Evolutionary conservation across 2,888 invertebrate genomes (phyloP).

Genomic region (Pollenia amentaria): DNA sequence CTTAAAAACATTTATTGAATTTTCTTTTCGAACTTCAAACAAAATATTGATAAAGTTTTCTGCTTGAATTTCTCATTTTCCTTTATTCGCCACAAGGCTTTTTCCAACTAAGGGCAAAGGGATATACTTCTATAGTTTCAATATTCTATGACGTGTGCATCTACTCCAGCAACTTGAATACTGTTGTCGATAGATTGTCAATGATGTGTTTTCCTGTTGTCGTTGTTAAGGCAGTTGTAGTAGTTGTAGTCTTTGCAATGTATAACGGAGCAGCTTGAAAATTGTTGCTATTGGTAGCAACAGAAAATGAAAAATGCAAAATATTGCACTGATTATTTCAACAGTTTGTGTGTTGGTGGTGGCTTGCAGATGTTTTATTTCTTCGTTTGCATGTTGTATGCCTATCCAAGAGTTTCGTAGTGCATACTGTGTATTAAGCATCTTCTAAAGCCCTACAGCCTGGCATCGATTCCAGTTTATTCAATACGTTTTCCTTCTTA

Average conservation of each 20-base stretch:
- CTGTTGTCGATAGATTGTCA: slow-evolving; percentile 29
- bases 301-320: slow-evolving; percentile 30
- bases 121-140: slow-evolving; percentile 27
- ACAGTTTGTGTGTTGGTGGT: neutral
- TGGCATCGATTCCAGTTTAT: slow-evolving; percentile 45
- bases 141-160: slow-evolving; percentile 17
- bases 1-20: slow-evolving; percentile 15
- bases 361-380: neutral
- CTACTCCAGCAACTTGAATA: slow-evolving; percentile 1
- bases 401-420: neutral
- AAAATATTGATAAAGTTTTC: slow-evolving; percentile 36
- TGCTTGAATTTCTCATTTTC: slow-evolving; percentile 3
- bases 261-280: neutral
- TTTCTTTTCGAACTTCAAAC: slow-evolving; percentile 28
- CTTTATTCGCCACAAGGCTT: neutral
- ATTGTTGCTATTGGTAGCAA: slow-evolving; percentile 22
- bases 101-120: neutral
- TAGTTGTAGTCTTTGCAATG: neutral
- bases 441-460: slow-evolving; percentile 42
- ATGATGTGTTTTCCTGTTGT: slow-evolving; percentile 15
- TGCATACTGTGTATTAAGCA: slow-evolving; percentile 43
- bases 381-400: neutral
- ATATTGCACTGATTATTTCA: slow-evolving; percentile 36
- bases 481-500: slow-evolving; percentile 36
- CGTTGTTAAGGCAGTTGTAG: neutral